These are phyloP conservation scores for Poeciliopsis paucimaculata DNA, from an alignment of 2,797 vertebrate genomes.

Conservation along the genomic window DNA sequence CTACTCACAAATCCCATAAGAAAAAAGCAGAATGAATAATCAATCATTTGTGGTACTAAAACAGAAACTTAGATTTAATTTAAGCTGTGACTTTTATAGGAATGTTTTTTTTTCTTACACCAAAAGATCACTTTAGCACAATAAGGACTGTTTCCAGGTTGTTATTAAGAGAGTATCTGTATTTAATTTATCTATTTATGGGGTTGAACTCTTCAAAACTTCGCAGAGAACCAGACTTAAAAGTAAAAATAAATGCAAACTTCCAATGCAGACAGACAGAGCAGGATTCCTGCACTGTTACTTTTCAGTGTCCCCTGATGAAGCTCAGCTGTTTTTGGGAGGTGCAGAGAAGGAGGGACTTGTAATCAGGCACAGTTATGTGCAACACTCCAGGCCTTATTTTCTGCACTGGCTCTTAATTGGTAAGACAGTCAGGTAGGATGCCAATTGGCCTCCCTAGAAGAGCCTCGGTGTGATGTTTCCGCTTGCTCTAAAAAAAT, in stretches of 20 bases:
- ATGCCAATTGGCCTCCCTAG: slow-evolving; percentile 72
- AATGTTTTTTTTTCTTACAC: neutral
- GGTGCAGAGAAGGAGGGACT: slow-evolving; percentile 67
- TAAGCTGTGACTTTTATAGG: neutral
- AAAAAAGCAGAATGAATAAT: neutral
- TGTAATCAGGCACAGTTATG: slow-evolving; percentile 80
- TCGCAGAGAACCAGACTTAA: slow-evolving; percentile 11
- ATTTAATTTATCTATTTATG: neutral
- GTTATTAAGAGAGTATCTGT: neutral
- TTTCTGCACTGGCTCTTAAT: slow-evolving; percentile 76
- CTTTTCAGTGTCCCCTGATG: slow-evolving; percentile 45
- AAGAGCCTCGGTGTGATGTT: slow-evolving; percentile 74
- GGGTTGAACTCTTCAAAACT: neutral
- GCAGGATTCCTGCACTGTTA: slow-evolving; percentile 19
- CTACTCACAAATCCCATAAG: neutral
- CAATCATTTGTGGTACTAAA: neutral
- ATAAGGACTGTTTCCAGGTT: neutral
- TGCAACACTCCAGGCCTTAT: slow-evolving; percentile 68
- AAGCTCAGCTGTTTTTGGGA: slow-evolving; percentile 56
- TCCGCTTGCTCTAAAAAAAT: slow-evolving; percentile 78
- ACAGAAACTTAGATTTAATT: neutral
- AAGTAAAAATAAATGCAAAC: slow-evolving; percentile 24
- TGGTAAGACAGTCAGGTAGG: slow-evolving; percentile 84
- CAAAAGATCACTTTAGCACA: neutral
- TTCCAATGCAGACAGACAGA: slow-evolving; percentile 20